A percentile compares a stretch with the other conserved stretches of the same genome.
Evolutionary conservation across 2,888 invertebrate species (phyloP).

Genomic region (Lithosia quadra): DNA sequence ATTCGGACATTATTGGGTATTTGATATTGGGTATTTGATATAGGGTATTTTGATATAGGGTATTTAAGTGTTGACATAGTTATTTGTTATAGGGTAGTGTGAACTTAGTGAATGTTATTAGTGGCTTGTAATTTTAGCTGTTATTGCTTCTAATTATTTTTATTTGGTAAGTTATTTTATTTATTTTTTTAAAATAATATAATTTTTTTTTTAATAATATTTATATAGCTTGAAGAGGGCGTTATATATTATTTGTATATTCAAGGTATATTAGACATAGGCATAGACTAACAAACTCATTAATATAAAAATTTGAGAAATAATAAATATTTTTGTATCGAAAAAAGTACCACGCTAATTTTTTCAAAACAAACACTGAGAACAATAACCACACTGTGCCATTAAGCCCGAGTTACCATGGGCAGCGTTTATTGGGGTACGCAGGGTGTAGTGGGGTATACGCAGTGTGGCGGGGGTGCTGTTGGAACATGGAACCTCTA

Average conservation of each 20-base stretch:
- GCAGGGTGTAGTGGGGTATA: too few relatives aligned
- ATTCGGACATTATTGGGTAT: constrained; percentile 31
- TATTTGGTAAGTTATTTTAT: constrained; percentile 2
- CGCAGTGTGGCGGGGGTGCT: too few relatives aligned
- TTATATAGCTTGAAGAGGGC: neutral
- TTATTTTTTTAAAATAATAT: neutral
- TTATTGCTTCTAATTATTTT: constrained; percentile 22
- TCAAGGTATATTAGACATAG: neutral
- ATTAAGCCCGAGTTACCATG: too few relatives aligned
- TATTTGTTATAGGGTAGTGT: neutral
- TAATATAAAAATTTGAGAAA: too few relatives aligned
- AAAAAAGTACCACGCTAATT: too few relatives aligned
- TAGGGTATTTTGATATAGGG: too few relatives aligned
- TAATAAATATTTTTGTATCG: too few relatives aligned
- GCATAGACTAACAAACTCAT: too few relatives aligned
- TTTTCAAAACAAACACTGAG: too few relatives aligned
- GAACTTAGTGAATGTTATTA: neutral
- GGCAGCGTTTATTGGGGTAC: too few relatives aligned
- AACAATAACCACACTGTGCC: too few relatives aligned
- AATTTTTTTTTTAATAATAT: neutral
- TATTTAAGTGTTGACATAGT: neutral
- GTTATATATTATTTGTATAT: neutral
- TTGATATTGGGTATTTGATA: constrained; percentile 45
- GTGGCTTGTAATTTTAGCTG: neutral
- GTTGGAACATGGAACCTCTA: too few relatives aligned